Evolutionary conservation across 2,888 invertebrate species (phyloP).

Genomic region (Heliconius ethilla): DNA sequence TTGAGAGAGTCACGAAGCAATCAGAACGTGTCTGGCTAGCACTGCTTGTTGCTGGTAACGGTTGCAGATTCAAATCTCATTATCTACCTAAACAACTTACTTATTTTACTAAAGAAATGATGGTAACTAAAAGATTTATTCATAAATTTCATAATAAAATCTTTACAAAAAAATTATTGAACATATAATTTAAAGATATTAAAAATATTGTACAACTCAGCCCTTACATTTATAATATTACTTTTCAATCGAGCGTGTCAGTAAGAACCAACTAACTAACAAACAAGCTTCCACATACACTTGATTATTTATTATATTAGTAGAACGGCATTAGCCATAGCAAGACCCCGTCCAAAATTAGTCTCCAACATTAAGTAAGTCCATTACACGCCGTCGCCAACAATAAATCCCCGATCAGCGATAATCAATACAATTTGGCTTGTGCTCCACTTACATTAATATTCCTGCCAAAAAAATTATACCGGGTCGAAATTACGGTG

Average conservation of each 20-base stretch:
- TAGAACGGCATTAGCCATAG: constrained; percentile 12
- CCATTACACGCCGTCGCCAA: constrained; percentile 45
- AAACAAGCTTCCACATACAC: not conserved
- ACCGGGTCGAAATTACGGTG: constrained; percentile 38
- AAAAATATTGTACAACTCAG: not conserved
- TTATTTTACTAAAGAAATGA: too few species aligned
- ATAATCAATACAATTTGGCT: constrained; percentile 54
- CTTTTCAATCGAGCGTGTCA: not conserved
- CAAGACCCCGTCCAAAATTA: constrained; percentile 33
- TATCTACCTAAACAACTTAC: not conserved
- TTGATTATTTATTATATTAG: constrained; percentile 23
- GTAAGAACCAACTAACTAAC: not conserved
- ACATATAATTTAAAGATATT: not conserved
- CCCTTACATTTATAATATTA: not conserved
- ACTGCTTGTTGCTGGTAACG: not conserved
- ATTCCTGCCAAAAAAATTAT: constrained; percentile 51
- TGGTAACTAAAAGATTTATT: not conserved
- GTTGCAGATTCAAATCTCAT: not conserved
- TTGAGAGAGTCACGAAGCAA: not conserved
- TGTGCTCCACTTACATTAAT: constrained; percentile 47
- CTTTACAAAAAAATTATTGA: too few species aligned
- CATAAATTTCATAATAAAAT: not conserved
- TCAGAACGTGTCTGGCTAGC: not conserved
- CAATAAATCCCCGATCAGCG: constrained; percentile 48
- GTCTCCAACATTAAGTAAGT: constrained; percentile 39